A percentile compares a stretch with the other conserved stretches of the same genome.
These are phyloP conservation scores for Aplocera efformata DNA, from an alignment of 2,888 invertebrate species.

Conservation along the genomic window DNA sequence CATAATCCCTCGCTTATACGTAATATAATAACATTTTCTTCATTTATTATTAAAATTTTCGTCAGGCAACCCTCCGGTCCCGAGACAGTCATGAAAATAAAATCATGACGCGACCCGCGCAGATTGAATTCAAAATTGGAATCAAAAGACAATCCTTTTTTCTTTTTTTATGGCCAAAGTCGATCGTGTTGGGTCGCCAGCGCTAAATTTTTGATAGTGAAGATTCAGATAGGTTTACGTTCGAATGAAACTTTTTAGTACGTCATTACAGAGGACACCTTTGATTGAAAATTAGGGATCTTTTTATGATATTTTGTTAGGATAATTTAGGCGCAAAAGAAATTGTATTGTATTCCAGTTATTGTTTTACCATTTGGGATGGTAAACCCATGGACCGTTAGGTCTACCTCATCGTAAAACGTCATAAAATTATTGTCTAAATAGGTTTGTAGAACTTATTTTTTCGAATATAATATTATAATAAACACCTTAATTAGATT, in stretches of 20 bases:
- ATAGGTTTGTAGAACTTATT: too few species aligned
- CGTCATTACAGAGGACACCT: conserved; percentile 7
- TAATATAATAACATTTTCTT: conserved; percentile 31
- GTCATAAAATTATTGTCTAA: too few species aligned
- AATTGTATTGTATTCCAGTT: too few species aligned
- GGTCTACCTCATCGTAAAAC: too few species aligned
- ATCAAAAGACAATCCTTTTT: conserved; percentile 75
- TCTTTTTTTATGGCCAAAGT: conserved; percentile 67
- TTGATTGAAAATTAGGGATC: conserved; percentile 19
- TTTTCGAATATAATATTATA: too few species aligned
- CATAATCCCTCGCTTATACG: conserved; percentile 17
- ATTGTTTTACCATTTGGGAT: too few species aligned
- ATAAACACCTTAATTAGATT: too few species aligned
- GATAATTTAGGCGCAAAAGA: too few species aligned
- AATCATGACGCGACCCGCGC: conserved; percentile 74
- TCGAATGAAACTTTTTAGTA: conserved; percentile 22
- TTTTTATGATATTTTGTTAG: conserved; percentile 1
- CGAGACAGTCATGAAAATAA: conserved; percentile 76
- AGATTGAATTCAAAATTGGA: conserved; percentile 78
- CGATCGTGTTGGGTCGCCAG: conserved; percentile 52
- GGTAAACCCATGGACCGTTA: conserved; percentile 4
- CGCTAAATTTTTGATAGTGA: conserved; percentile 62
- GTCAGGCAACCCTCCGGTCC: conserved; percentile 46
- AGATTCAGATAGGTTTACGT: conserved; percentile 10
- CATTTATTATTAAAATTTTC: conserved; percentile 64